Base-by-base conservation (phyloP, 2,113 vertebrate species). In the Gobius niger region DNA sequence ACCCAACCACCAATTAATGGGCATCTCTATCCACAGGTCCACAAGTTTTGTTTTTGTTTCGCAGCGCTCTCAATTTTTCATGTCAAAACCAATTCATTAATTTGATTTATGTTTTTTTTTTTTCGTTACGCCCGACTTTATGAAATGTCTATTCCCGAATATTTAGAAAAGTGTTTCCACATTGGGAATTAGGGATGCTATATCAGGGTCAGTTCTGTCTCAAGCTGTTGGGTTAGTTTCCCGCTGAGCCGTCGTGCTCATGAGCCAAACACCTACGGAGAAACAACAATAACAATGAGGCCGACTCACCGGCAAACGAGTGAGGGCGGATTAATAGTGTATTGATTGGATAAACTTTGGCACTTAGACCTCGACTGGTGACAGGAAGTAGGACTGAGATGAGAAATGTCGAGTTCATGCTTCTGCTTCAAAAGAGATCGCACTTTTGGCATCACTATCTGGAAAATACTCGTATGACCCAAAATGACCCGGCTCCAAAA, bases 281-380 rank as follows among this genome's bases (percentile, higher is more conserved):
- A 44, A n/a, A 60, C 57, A 60, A 60, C 34, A 60, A n/a, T n/a
- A n/a, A 60, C 57, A 60, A 60, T 40, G n/a, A 9, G 53, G 19
- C 53, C 12, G 2, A 24, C 9, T 42, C 12, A 59, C 56, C 24
- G 24, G 24, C 52, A 54, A 54, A 54, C 12, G 18, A 24, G 2
- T 54, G 18, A 54, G 52, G 52, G 24, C 24, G 24, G 24, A 34
- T 34, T 34, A 34, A 34, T 34, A 34, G 24, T 24, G 24, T 24
- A 24, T 24, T 24, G 14, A 50, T 7, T 15, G 49, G 13, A 50
- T 15, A 15, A n/a, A 50, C 24, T 34, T 34, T 15, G 7, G 15
- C 4, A 49, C 47, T 50, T 15, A 7, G n/a, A 50, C 14, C 6
- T 15, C n/a, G 14, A 34, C 24, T 50, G 49, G 5, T 50, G 49